Evolutionary conservation across 1,140 invertebrate genomes (phyloP).

Genomic region (Drosophila pallidifrons): DNA sequence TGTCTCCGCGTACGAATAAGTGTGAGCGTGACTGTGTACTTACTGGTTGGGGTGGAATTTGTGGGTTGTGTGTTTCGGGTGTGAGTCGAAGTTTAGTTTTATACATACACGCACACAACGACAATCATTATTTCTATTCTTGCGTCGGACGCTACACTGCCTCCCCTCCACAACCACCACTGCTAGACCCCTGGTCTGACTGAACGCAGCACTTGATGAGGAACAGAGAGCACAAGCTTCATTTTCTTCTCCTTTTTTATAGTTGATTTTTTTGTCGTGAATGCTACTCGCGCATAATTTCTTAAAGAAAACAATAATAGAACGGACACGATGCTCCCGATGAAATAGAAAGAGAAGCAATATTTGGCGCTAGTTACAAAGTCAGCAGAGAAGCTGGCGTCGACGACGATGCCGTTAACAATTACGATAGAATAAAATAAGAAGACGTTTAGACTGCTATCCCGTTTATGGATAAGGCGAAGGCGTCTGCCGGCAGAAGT

Average conservation of each 20-base stretch:
- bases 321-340: constrained; percentile 18
- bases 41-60: constrained; percentile 48
- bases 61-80: constrained; percentile 31
- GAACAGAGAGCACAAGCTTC: constrained; percentile 4
- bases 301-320: constrained; percentile 79
- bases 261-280: constrained; percentile 45
- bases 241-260: constrained; percentile 60
- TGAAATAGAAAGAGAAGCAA: constrained; percentile 64
- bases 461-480: constrained; percentile 77
- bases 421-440: constrained; percentile 55
- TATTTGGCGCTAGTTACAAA: constrained; percentile 52
- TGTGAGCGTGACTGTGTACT: constrained; percentile 27
- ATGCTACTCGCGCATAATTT: constrained; percentile 62
- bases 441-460: constrained; percentile 67
- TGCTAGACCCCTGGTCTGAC: not conserved
- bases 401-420: constrained; percentile 39
- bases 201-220: constrained; percentile 26
- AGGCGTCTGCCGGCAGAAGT: constrained; percentile 72
- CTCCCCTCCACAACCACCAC: constrained; percentile 26
- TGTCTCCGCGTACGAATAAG: not conserved
- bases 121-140: constrained; percentile 32
- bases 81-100: constrained; percentile 52
- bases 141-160: constrained; percentile 45
- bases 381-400: constrained; percentile 36
- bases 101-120: constrained; percentile 30